Percentiles rank a stretch among this genome's conserved stretches.
These are phyloP conservation scores for Isotomurus palustris DNA, from an alignment of 2,888 invertebrate species.

Conservation along the genomic window DNA sequence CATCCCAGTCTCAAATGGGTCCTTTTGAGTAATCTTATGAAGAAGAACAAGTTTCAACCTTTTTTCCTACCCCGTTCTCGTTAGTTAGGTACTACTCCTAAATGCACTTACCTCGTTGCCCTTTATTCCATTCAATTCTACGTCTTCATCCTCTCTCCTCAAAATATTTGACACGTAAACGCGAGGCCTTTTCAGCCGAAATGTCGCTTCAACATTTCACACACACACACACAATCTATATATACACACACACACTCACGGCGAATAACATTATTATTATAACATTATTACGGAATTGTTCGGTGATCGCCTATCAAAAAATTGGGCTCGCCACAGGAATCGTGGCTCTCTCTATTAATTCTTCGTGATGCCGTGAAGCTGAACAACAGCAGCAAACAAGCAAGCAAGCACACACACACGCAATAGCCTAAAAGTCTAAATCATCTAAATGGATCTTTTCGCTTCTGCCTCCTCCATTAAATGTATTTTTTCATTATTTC, in stretches of 20 bases:
- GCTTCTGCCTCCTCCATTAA: neutral
- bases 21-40: conserved; percentile 23
- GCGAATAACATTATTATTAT: too few relatives aligned
- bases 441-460: neutral
- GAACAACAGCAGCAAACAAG: too few relatives aligned
- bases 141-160: neutral
- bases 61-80: neutral
- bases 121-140: neutral
- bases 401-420: too few relatives aligned
- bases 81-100: neutral
- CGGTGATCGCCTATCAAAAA: conserved; percentile 1
- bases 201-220: too few relatives aligned
- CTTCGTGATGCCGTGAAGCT: too few relatives aligned
- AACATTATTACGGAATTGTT: neutral
- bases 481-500: conserved; percentile 1
- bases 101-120: conserved; percentile 7
- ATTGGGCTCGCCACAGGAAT: conserved; percentile 4
- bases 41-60: conserved; percentile 14
- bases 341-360: conserved; percentile 2
- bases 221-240: too few relatives aligned
- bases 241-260: too few relatives aligned
- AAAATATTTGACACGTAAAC: neutral
- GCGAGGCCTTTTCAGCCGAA: neutral
- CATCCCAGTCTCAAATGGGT: conserved; percentile 29
- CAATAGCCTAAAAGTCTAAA: too few relatives aligned